Evolutionary conservation across 2,797 vertebrate species (phyloP).

Genomic region (Capromys pilorides): DNA sequence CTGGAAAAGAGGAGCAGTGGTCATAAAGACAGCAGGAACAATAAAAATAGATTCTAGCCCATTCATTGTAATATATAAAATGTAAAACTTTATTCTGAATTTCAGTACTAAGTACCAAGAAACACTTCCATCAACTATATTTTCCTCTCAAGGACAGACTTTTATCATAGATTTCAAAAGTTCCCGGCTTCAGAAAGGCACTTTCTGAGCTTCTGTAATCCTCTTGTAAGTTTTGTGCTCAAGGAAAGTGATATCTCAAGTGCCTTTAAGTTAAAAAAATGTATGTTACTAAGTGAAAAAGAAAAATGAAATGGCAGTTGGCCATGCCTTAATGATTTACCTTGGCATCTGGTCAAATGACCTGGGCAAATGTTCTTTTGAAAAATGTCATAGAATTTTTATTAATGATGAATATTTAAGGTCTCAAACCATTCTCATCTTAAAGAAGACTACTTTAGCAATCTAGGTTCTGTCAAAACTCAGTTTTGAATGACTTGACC

Average conservation of each 20-base stretch:
- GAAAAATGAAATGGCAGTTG: constrained; percentile 78
- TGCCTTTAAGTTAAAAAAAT: constrained; percentile 74
- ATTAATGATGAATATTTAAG: constrained; percentile 82
- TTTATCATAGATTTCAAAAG: constrained; percentile 1
- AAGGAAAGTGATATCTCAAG: constrained; percentile 45
- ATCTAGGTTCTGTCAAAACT: constrained; percentile 73
- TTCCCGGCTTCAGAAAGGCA: background rate
- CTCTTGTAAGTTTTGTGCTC: constrained; percentile 8
- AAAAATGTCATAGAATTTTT: constrained; percentile 81
- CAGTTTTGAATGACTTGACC: constrained; percentile 78
- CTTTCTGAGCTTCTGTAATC: constrained; percentile 23
- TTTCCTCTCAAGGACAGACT: background rate
- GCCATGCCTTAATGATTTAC: constrained; percentile 78
- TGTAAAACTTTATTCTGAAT: constrained; percentile 8
- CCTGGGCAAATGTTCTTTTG: constrained; percentile 80
- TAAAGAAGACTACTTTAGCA: constrained; percentile 69
- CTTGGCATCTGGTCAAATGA: constrained; percentile 82
- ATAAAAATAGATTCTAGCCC: background rate
- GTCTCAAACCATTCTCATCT: constrained; percentile 72
- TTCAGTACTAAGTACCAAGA: constrained; percentile 2
- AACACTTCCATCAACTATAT: background rate
- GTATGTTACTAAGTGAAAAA: constrained; percentile 63
- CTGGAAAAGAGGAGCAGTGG: background rate
- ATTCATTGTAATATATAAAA: background rate
- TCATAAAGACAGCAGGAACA: background rate